A percentile compares a stretch with the other conserved stretches of the same genome.
phyloP scores from a whole-genome alignment of 2,113 vertebrate genomes.

The Pachycephala philippinensis region DNA sequence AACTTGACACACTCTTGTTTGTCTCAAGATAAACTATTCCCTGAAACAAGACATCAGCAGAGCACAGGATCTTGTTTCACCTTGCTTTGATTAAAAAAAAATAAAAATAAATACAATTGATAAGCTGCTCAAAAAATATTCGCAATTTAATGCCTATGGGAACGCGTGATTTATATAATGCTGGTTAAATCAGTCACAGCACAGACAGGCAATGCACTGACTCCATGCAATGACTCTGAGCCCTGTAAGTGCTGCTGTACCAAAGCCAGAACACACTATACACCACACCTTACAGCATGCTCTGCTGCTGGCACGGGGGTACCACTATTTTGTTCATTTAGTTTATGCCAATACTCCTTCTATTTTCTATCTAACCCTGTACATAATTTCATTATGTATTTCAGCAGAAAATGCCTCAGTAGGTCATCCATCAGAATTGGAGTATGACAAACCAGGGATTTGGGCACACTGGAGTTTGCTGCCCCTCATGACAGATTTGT shows the following conservation, averaged over 20 bases:
- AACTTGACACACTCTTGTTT: neutral
- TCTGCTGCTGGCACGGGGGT: fast-evolving
- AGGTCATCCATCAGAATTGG: neutral
- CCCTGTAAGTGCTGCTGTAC: neutral
- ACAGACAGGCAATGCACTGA: neutral
- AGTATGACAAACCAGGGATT: neutral
- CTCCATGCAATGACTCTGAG: neutral
- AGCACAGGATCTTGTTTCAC: neutral
- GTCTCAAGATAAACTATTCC: neutral
- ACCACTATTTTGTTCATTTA: neutral
- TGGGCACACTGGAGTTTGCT: neutral
- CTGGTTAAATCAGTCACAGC: neutral
- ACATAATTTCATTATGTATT: neutral
- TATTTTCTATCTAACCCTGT: neutral
- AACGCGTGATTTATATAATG: neutral
- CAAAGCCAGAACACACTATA: neutral
- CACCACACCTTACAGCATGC: neutral
- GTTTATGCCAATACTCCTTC: neutral
- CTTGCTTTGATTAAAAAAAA: neutral
- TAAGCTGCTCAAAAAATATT: neutral
- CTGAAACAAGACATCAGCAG: neutral
- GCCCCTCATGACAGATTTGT: neutral
- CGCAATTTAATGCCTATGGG: neutral
- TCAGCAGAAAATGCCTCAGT: neutral
- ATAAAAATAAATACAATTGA: neutral